Evolutionary conservation across 1,140 invertebrate species (phyloP), one percentile per base, ranked within the genome.

Genomic region (Pseudomyrmex concolor): DNA sequence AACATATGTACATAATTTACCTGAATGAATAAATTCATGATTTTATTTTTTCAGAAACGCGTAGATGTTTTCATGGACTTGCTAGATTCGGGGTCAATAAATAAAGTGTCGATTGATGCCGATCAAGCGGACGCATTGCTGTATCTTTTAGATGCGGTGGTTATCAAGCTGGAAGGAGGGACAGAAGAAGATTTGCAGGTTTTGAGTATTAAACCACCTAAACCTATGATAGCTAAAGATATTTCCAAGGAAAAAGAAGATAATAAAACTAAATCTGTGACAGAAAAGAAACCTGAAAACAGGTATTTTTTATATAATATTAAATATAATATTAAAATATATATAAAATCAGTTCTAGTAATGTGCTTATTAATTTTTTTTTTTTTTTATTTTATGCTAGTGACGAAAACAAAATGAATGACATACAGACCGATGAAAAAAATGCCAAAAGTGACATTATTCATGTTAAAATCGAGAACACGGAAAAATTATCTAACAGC

Each of bases 161-260:
- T 99, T 1, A 99, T 99, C 83, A 98, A 98, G 92, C 94, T 99
- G 15, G 99, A 99, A 95, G 99, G 98, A 62, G 99, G 99, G 3
- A 97, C 96, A n/a, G 99, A 99, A 85, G 96, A 98, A 89, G 99
- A 99, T 94, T 94, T 99, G 2, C 97, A 97, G 88, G 95, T 97
- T 15, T 94, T 99, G 4, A 97, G 99, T 89, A 95, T 96, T 74
- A 95, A 95, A 84, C 95, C 96, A 70, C 74, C 84, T 77, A 91
- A 90, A 17, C 87, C 89, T 19, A 34, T 84, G 87, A 43, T 86
- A 4, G 8, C 66, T 3, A 93, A 91, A 90, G 90, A 93, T 51
- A 54, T 72, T 13, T 50, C 81, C 60, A 92, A 94, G 83, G 90
- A 94, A 74, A 94, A 95, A 72, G 93, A 94, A 48, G 94, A 94